Base-by-base conservation (phyloP, 2,113 vertebrate species). In the Limnothrissa miodon region DNA sequence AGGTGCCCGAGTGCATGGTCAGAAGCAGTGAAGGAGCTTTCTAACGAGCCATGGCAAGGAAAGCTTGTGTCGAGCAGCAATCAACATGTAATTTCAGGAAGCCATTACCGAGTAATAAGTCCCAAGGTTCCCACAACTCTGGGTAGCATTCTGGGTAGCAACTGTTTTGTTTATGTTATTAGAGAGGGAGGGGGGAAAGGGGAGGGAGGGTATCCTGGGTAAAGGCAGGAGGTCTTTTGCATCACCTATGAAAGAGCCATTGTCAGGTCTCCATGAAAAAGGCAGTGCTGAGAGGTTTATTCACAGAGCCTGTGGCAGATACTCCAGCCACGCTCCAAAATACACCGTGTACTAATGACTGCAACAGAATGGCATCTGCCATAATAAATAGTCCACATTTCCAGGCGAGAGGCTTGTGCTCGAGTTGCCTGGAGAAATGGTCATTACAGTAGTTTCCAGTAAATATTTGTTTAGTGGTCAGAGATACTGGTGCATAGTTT, bases 371-470 rank as follows among this genome's bases (percentile, higher is more conserved):
- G 25, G 81, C 51, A 70, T 87, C 81, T 53, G 13, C 19, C 84
- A 83, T 83, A 56, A 82, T 85, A 89, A 87, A 87, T n/a, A 82
- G 62, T 59, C 13, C 80, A n/a, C 39, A 82, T 48, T 29, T 87
- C 83, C 86, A 82, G 86, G 80, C 84, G 79, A 82, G 79, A 59
- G 83, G 80, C 56, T 81, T 39, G 21, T 74, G 39, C 85, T 82
- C 70, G 83, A 81, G 81, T 82, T 44, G 62, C 45, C 81, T 74
- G 9, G 33, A 46, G 83, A 74, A 74, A 74, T 74, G 66, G 23
- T 78, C 83, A 79, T 83, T 89, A 89, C 82, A 90, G 89, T 89
- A 78, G 81, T 82, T 87, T 91, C 88, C 85, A 83, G 90, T 92
- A 90, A 91, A 91, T 88, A 86, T 89, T 89, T 78, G 89, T 84